Evolutionary conservation across 2,797 vertebrate species (phyloP).

Genomic region (Acrossocheilus fasciatus): DNA sequence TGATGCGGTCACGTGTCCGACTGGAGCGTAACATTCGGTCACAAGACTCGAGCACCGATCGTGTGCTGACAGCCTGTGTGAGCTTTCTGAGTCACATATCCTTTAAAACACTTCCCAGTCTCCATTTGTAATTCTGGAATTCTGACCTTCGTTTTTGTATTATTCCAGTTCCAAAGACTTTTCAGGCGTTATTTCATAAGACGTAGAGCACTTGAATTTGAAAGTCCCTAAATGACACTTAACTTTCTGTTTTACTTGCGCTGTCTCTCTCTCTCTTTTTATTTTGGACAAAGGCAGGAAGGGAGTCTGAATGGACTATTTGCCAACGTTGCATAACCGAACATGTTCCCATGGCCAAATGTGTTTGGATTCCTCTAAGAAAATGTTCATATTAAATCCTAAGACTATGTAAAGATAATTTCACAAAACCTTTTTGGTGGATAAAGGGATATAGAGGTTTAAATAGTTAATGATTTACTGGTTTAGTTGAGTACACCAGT

Average conservation of each 20-base stretch:
- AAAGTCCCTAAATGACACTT: conserved; percentile 9
- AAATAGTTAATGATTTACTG: conserved; percentile 50
- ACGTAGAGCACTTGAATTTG: not conserved
- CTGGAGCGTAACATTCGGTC: conserved; percentile 68
- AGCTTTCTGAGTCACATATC: not conserved
- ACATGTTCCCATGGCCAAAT: conserved; percentile 74
- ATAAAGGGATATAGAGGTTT: not conserved
- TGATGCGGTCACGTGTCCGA: conserved; percentile 62
- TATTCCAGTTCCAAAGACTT: not conserved
- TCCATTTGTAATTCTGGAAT: not conserved
- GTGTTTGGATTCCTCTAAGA: conserved; percentile 70
- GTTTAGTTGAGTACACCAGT: conserved; percentile 29
- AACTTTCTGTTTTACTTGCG: conserved; percentile 34
- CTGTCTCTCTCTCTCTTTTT: conserved; percentile 28
- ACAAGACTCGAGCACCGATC: conserved; percentile 68
- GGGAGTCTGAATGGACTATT: conserved; percentile 80
- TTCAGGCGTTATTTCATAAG: not conserved
- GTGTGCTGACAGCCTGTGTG: conserved; percentile 9
- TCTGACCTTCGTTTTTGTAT: not conserved
- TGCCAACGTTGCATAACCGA: conserved; percentile 80
- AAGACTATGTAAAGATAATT: conserved; percentile 10
- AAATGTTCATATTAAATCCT: conserved; percentile 50
- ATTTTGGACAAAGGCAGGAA: conserved; percentile 83
- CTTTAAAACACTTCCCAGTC: not conserved
- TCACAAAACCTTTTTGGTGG: conserved; percentile 63